Evolutionary conservation across 1,140 invertebrate species (phyloP).

Genomic region (Maconellicoccus hirsutus): DNA sequence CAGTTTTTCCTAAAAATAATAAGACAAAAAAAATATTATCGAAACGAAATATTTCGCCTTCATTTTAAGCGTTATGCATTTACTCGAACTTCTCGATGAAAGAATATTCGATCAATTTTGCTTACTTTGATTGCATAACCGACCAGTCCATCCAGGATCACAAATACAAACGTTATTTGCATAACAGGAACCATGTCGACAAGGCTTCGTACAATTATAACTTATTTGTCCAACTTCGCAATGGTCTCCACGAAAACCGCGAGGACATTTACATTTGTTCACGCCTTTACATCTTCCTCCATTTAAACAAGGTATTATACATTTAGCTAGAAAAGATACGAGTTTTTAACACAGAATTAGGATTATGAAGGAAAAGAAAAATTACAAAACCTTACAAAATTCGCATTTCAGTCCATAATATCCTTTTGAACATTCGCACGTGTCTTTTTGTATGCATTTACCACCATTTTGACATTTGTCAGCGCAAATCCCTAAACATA

Average conservation of each 20-base stretch:
- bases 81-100: no score
- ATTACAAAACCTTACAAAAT: slow-evolving; percentile 59
- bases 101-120: background rate
- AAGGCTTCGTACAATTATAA: slow-evolving; percentile 24
- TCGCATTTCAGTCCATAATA: slow-evolving; percentile 54
- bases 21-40: no score
- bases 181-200: slow-evolving; percentile 25
- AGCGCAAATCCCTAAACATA: slow-evolving; percentile 68
- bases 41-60: no score
- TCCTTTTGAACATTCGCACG: slow-evolving; percentile 27
- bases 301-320: slow-evolving; percentile 75
- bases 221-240: slow-evolving; percentile 26
- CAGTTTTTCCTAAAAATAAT: no score
- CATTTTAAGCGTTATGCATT: no score
- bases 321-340: slow-evolving; percentile 60
- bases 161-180: slow-evolving; percentile 24
- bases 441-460: slow-evolving; percentile 48
- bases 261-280: slow-evolving; percentile 70
- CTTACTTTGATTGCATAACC: slow-evolving; percentile 26
- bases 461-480: slow-evolving; percentile 87
- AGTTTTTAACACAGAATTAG: background rate
- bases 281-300: slow-evolving; percentile 71
- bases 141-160: slow-evolving; percentile 26
- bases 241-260: slow-evolving; percentile 57
- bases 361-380: background rate